Percentiles rank a stretch among this genome's conserved stretches.
Evolutionary conservation across 1,140 invertebrate genomes (phyloP).

Genomic region (Matsumurasca onukii): DNA sequence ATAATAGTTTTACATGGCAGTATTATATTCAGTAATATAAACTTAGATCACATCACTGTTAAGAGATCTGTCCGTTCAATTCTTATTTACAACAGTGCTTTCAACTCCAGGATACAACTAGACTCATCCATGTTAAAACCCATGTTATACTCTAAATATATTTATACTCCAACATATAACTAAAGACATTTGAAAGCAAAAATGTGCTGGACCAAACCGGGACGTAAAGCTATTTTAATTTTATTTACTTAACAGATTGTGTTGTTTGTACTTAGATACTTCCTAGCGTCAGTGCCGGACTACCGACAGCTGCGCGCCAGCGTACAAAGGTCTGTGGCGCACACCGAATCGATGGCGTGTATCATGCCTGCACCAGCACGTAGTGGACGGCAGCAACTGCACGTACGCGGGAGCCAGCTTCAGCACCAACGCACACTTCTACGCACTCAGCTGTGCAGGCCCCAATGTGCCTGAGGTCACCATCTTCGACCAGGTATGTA

Average conservation of each 20-base stretch:
- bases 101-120: no score
- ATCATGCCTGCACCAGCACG: conserved; percentile 47
- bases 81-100: no score
- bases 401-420: conserved; percentile 64
- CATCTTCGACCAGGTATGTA: conserved; percentile 24
- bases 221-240: no score
- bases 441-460: conserved; percentile 73
- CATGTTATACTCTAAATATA: no score
- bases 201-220: no score
- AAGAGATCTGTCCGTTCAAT: no score
- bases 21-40: no score
- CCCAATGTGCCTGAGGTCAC: conserved; percentile 54
- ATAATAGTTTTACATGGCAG: no score
- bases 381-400: conserved; percentile 56
- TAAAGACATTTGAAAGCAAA: no score
- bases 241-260: background rate
- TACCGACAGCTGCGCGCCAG: conserved; percentile 35
- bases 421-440: conserved; percentile 62
- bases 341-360: conserved; percentile 43
- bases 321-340: conserved; percentile 30
- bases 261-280: conserved; percentile 56
- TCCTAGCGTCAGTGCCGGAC: conserved; percentile 59
- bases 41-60: no score
- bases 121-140: no score
- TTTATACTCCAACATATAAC: no score